Percentiles rank a stretch among this genome's conserved stretches.
These are phyloP conservation scores for Pseudotriccus pelzelni DNA, from an alignment of 2,797 vertebrate genomes.

Conservation along the genomic window DNA sequence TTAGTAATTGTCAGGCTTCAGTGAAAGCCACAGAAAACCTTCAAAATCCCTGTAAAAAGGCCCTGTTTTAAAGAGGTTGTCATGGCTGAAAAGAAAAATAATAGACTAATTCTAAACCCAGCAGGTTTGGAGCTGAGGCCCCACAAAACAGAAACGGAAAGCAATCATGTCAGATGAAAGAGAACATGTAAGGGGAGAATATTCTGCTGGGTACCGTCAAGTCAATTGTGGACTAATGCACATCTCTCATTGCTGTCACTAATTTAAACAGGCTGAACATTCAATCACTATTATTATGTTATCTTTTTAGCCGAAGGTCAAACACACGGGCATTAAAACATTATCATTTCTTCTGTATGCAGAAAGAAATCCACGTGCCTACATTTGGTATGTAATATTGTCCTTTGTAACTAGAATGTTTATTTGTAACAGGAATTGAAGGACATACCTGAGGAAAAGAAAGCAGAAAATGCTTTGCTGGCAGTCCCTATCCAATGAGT, in stretches of 20 bases:
- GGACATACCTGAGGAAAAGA: neutral
- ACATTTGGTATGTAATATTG: neutral
- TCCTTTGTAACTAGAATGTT: neutral
- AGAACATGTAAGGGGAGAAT: slow-evolving; percentile 19
- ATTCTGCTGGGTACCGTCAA: slow-evolving; percentile 33
- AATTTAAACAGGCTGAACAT: slow-evolving; percentile 47
- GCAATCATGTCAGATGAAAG: slow-evolving; percentile 38
- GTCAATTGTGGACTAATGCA: slow-evolving; percentile 44
- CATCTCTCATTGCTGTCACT: slow-evolving; percentile 15
- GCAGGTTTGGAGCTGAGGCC: slow-evolving; percentile 17
- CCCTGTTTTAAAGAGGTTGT: slow-evolving; percentile 15
- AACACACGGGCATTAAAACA: neutral
- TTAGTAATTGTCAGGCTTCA: slow-evolving; percentile 6
- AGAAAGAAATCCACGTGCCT: neutral
- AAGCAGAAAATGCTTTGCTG: neutral
- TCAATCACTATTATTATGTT: slow-evolving; percentile 17
- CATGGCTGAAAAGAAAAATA: slow-evolving; percentile 40
- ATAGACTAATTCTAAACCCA: slow-evolving; percentile 44
- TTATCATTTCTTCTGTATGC: neutral
- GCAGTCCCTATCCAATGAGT: neutral
- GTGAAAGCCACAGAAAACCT: slow-evolving; percentile 40
- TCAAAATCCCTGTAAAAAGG: slow-evolving; percentile 7
- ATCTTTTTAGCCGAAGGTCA: neutral
- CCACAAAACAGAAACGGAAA: slow-evolving; percentile 21
- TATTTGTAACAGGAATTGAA: neutral